phyloP scores from a whole-genome alignment of 1,140 invertebrate species.

The Carposina sasakii region DNA sequence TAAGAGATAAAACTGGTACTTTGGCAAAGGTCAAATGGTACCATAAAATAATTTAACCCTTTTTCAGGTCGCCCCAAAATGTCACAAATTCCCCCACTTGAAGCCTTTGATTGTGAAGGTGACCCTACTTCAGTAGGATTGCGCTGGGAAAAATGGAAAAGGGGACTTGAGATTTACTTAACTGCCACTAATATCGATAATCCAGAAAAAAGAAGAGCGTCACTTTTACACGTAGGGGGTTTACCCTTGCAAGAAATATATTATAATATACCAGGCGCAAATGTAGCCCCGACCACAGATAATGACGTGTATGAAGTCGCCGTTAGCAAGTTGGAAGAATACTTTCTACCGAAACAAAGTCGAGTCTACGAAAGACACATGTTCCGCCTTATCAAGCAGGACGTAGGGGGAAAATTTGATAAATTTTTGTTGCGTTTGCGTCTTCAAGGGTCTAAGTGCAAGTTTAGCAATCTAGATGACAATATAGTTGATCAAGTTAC shows the following conservation, averaged over 20 bases:
- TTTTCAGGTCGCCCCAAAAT: conserved; percentile 23
- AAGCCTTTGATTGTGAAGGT: conserved; percentile 34
- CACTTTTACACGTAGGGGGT: conserved; percentile 22
- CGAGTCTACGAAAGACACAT: conserved; percentile 29
- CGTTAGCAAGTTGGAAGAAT: conserved; percentile 16
- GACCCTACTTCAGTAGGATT: conserved; percentile 30
- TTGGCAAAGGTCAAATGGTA: not conserved
- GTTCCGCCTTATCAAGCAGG: conserved; percentile 29
- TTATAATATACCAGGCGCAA: conserved; percentile 21
- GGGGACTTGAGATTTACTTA: conserved; percentile 29
- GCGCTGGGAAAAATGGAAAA: conserved; percentile 33
- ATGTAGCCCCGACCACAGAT: conserved; percentile 2
- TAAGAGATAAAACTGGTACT: not conserved
- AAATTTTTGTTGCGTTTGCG: conserved; percentile 27
- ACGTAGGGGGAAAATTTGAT: conserved; percentile 26
- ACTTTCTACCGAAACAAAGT: conserved; percentile 9
- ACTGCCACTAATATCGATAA: conserved; percentile 18
- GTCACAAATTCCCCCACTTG: conserved; percentile 24
- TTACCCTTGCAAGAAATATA: conserved; percentile 23
- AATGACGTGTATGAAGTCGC: conserved; percentile 14
- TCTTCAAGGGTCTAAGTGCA: conserved; percentile 27
- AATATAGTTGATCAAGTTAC: conserved; percentile 23
- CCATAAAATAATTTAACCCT: not conserved
- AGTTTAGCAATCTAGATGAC: conserved; percentile 17
- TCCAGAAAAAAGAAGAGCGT: conserved; percentile 20